Percentiles rank a stretch among this genome's conserved stretches.
Conservation (phyloP, 2,113 vertebrate species). For the Psittacula cyanocephala region DNA sequence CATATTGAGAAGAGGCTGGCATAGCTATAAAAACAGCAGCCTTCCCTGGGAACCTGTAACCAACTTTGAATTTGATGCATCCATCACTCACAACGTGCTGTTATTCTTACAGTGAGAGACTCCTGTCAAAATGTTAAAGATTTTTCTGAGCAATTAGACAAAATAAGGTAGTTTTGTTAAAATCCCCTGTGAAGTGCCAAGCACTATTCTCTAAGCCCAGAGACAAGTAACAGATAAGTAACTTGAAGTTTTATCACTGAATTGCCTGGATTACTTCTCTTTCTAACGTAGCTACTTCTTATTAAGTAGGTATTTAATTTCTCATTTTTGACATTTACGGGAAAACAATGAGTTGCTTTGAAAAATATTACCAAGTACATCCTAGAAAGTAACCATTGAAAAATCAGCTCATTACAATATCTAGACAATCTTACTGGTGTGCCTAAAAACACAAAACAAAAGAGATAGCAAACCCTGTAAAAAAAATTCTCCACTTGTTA, state of each 20-base stretch:
- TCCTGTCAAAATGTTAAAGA: not conserved
- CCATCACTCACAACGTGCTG: fast-evolving
- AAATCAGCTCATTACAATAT: not conserved
- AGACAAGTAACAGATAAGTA: not conserved
- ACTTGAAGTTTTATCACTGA: not conserved
- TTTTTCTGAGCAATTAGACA: not conserved
- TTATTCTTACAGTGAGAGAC: not conserved
- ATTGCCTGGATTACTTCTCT: not conserved
- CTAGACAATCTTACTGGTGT: fast-evolving
- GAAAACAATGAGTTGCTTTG: not conserved
- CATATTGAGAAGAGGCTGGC: not conserved
- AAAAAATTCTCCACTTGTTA: not conserved
- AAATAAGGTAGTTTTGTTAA: not conserved
- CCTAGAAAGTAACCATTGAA: not conserved
- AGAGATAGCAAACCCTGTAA: not conserved
- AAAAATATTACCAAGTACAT: not conserved
- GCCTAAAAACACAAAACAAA: not conserved
- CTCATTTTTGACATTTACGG: not conserved
- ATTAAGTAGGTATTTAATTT: not conserved
- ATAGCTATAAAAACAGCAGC: not conserved
- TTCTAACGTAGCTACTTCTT: not conserved
- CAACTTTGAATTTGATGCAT: not conserved
- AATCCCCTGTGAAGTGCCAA: not conserved
- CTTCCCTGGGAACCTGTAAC: not conserved
- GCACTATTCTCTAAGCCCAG: not conserved